Evolutionary conservation across 2,113 vertebrate species (phyloP).

Genomic region (Tetrao urogallus): DNA sequence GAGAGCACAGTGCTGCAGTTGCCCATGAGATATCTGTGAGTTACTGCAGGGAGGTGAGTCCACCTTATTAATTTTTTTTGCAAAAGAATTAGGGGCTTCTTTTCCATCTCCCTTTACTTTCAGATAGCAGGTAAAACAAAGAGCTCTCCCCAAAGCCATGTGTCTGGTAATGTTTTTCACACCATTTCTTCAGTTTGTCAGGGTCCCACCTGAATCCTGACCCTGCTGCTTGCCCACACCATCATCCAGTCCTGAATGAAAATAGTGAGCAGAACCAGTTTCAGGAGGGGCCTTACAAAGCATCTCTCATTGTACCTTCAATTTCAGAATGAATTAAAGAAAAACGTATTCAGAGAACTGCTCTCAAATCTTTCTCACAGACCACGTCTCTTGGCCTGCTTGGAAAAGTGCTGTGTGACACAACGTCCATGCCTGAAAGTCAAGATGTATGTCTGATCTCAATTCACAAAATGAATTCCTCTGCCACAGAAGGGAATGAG

Average conservation of each 20-base stretch:
- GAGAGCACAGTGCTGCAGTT: neutral
- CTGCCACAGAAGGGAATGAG: neutral
- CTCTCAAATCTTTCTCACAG: neutral
- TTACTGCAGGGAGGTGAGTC: neutral
- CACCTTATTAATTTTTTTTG: neutral
- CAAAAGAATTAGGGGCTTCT: neutral
- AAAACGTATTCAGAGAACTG: neutral
- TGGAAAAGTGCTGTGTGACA: neutral
- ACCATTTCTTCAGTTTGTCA: neutral
- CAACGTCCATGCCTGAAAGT: accelerated
- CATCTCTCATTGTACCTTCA: neutral
- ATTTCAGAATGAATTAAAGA: neutral
- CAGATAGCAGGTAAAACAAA: neutral
- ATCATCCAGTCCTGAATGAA: neutral
- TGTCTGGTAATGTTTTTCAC: neutral
- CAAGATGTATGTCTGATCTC: neutral
- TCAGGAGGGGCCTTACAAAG: neutral
- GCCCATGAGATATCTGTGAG: neutral
- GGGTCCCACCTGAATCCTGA: accelerated
- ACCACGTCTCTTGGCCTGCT: neutral
- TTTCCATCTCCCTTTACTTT: neutral
- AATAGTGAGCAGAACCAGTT: neutral
- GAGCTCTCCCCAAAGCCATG: neutral
- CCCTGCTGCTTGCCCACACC: neutral
- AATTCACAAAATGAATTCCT: neutral